A percentile compares a stretch with the other conserved stretches of the same genome.
phyloP scores from a whole-genome alignment of 2,888 invertebrate genomes.

The Pyrrhosoma nymphula region DNA sequence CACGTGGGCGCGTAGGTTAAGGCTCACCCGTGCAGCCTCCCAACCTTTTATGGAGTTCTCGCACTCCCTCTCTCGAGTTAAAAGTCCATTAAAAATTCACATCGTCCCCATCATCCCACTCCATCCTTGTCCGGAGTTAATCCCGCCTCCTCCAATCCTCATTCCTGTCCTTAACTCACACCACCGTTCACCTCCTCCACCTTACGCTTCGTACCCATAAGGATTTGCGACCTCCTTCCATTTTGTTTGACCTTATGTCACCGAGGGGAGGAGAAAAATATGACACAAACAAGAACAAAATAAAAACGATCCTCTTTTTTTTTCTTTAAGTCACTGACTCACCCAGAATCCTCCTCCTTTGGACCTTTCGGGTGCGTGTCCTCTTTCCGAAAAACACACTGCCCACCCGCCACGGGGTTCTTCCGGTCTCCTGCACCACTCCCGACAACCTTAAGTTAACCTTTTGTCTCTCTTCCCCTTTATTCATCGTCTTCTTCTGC shows the following conservation, averaged over 20 bases:
- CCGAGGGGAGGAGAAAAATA: neutral
- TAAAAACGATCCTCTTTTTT: neutral
- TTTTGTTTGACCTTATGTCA: constrained; percentile 19
- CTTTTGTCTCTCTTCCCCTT: neutral
- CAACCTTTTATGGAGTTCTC: neutral
- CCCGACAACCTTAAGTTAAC: constrained; percentile 18
- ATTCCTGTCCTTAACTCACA: neutral
- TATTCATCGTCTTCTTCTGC: too few species aligned
- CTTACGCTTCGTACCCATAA: neutral
- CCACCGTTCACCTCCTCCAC: neutral
- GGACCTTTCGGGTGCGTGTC: neutral
- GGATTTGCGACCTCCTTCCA: neutral
- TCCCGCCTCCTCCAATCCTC: neutral
- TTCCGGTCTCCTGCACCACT: neutral
- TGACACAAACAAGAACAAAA: neutral
- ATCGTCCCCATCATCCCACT: neutral
- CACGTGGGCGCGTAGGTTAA: neutral
- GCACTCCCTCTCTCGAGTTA: neutral
- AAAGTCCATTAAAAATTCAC: constrained; percentile 3
- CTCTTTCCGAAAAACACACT: neutral
- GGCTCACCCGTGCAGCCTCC: neutral
- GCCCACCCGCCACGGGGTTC: neutral
- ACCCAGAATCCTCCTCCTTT: neutral
- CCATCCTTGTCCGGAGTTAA: neutral
- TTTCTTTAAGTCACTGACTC: neutral